Evolutionary conservation across 2,797 vertebrate species (phyloP).

Genomic region (Enteromius argenteus): DNA sequence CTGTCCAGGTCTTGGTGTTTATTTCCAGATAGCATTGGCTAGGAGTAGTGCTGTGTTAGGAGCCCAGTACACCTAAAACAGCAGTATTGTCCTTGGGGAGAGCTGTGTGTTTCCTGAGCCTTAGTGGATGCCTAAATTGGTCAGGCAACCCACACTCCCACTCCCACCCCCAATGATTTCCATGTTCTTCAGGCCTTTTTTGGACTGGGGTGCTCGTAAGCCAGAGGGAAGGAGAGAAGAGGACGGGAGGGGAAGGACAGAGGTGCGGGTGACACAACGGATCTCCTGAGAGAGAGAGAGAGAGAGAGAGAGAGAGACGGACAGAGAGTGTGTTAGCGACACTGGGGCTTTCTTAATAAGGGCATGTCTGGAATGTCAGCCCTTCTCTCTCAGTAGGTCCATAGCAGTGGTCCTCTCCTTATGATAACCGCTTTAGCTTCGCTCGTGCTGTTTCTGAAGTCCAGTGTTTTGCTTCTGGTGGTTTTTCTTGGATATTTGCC

Average conservation of each 20-base stretch:
- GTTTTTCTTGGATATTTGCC: constrained; percentile 3
- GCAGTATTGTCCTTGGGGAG: constrained; percentile 52
- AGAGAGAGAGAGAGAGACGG: constrained; percentile 20
- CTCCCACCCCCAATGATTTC: constrained; percentile 68
- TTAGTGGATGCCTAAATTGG: constrained; percentile 62
- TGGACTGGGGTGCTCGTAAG: constrained; percentile 79
- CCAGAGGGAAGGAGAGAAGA: constrained; percentile 60
- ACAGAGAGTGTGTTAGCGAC: constrained; percentile 21
- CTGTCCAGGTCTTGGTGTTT: not conserved
- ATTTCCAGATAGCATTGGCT: not conserved
- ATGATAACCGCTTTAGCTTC: constrained; percentile 12
- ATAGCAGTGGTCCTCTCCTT: constrained; percentile 29
- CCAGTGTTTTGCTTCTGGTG: constrained; percentile 14
- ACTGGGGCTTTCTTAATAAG: constrained; percentile 79
- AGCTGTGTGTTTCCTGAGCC: constrained; percentile 46
- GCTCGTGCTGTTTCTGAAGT: not conserved
- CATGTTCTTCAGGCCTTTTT: constrained; percentile 84
- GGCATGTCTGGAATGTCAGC: constrained; percentile 75
- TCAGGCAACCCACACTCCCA: constrained; percentile 62
- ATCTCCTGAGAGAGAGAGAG: constrained; percentile 48
- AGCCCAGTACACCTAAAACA: constrained; percentile 31
- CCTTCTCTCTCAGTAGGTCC: constrained; percentile 41
- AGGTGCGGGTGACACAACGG: constrained; percentile 63
- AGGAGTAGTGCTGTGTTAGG: not conserved
- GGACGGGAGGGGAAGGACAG: constrained; percentile 55